Base-by-base conservation (phyloP, 2,888 invertebrate genomes). In the Drosophila yooni region DNA sequence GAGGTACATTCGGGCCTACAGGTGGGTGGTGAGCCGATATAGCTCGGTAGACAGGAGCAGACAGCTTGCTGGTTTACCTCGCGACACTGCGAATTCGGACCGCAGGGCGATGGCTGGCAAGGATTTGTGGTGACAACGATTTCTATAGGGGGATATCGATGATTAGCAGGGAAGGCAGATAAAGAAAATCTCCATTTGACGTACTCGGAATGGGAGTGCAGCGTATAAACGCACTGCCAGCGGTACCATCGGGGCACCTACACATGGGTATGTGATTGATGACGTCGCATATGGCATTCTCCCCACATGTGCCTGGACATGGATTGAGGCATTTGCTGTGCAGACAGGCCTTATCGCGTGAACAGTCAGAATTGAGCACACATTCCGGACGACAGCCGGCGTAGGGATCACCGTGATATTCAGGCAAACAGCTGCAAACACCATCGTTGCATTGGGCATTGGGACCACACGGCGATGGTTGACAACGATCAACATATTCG, bases 1-100 rank as follows among this genome's bases (percentile, higher is more conserved):
- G 95, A 94, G 46, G 95, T 94, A 91, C 97, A 97, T 93, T 97
- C 96, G 21, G 97, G 96, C 85, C 96, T 94, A 89, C 97, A 97
- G 13, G 95, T 95, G 2, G 97, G 97, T 48, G 97, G 97, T 79
- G 94, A 95, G 75, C 97, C 97, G 53, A 96, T 94, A 90, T 94
- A 97, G 73, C 95, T 96, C 59, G 94, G 93, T 64, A 96, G 94
- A 91, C 96, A 96, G 58, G 95, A 96, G 92, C 95, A 96, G 31
- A 95, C 96, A 40, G 95, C 95, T 93, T 96, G 96, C 59, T 94
- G 95, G 92, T 96, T 96, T 68, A 95, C 94, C 88, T 95, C 95
- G 74, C 96, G 94, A 91, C 96, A 97, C 92, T 96, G 96, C 90
- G 96, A 96, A 91, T 96, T 96, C 0, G 96, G 95, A 57, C 97